A percentile compares a stretch with the other conserved stretches of the same genome.
Evolutionary conservation across 2,113 vertebrate genomes (phyloP).

Genomic region (Barnardius zonarius): DNA sequence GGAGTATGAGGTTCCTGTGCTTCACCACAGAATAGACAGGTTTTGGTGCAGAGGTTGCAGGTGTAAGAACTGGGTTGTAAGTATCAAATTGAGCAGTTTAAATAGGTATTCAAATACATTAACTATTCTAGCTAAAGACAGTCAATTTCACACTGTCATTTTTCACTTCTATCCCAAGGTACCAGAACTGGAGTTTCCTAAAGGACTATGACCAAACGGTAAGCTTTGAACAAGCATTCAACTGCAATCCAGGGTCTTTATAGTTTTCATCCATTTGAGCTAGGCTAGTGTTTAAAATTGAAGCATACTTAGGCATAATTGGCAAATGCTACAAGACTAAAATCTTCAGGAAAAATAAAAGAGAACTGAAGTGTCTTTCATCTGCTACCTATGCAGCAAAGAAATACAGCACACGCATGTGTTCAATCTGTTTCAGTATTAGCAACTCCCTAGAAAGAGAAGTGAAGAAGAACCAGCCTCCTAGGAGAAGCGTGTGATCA

Average conservation of each 20-base stretch:
- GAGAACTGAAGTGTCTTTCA: neutral
- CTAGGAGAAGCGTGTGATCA: neutral
- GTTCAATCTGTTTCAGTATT: neutral
- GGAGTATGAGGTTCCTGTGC: no score
- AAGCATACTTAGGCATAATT: neutral
- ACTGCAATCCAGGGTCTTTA: neutral
- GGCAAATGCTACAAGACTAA: neutral
- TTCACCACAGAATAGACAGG: neutral
- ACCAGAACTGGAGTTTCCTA: slow-evolving; percentile 85
- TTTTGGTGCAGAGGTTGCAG: neutral
- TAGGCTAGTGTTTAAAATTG: neutral
- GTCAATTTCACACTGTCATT: neutral
- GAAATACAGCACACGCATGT: accelerated
- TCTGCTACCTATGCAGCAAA: neutral
- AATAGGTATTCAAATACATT: neutral
- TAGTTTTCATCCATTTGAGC: neutral
- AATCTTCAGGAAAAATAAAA: neutral
- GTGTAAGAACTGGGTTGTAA: neutral
- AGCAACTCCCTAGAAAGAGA: neutral
- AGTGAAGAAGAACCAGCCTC: neutral
- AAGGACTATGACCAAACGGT: slow-evolving; percentile 80
- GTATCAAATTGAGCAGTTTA: neutral
- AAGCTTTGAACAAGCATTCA: slow-evolving; percentile 29
- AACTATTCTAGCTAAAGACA: neutral
- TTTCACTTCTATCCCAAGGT: slow-evolving; percentile 69